Evolutionary conservation across 2,113 vertebrate species (phyloP), one percentile per base, ranked within the genome.

Genomic region (Hypomesus transpacificus): DNA sequence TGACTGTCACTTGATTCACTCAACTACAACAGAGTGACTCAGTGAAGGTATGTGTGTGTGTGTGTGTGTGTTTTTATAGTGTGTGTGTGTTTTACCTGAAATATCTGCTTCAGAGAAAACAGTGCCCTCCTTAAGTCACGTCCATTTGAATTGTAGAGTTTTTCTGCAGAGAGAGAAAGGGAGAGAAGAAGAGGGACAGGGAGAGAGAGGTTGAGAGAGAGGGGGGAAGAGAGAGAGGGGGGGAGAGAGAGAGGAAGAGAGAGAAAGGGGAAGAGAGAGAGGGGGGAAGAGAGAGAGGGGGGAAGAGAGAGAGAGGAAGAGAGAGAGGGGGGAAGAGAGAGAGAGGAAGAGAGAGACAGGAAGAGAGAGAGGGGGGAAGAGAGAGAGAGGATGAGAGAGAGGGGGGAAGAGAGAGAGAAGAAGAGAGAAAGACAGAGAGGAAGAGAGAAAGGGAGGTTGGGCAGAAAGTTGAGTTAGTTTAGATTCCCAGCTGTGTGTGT

Each of bases 331-430:
- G 52, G 73, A n/a, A 52, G 50, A 66, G 63, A 68, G 18, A 56
- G n/a, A 52, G n/a, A n/a, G 34, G 28, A 51, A 21, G 28, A 14
- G 17, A 22, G 60, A 60, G 46, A 52, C 14, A 24, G 50, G 57
- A 53, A 57, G 51, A 69, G 66, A 52, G 50, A 53, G 50, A 68
- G 63, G 34, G 63, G 34, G 63, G 20, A 20, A 58, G 56, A 58
- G 3, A 50, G 39, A 66, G 18, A 20, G 39, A 66, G 18, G 7
- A 51, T 57, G 58, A 51, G 68, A 96, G 58, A 98, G 92, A 78
- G 93, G 95, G 89, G 98, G 95, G 97, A 90, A 4, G 81, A 74
- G 71, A n/a, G 78, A 18, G 71, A 6, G 14, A 69, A 51, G 8
- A 64, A 13, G 24, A 24, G 24, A 24, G 1, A 24, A 5, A 53